Conservation (phyloP, 2,113 vertebrate genomes). For the Phycodurus eques region DNA sequence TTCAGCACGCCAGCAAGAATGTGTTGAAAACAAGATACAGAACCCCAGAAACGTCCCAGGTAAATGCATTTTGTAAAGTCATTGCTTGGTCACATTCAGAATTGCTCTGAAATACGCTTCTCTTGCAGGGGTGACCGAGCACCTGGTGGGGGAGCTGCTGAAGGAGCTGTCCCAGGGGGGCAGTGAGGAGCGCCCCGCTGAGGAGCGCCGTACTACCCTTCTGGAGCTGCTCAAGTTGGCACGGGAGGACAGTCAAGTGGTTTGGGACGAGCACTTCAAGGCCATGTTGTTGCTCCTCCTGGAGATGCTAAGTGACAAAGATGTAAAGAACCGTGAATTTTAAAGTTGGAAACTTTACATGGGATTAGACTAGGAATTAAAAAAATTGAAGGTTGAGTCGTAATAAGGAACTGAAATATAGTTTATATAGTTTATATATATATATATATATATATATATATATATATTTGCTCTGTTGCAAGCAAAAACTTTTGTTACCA, state of each 20-base stretch:
- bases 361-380: no score
- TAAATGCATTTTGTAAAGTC: conserved; percentile 11
- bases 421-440: not conserved
- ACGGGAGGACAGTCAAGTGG: conserved; percentile 81
- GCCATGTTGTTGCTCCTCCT: conserved; percentile 89
- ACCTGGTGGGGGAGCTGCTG: conserved; percentile 86
- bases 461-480: no score
- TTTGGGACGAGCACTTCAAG: conserved; percentile 98
- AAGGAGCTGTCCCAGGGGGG: conserved; percentile 87
- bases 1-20: conserved; percentile 63
- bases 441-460: not conserved
- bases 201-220: conserved; percentile 86
- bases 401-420: no score
- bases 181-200: conserved; percentile 86
- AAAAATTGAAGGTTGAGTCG: no score
- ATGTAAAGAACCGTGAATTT: conserved; percentile 66
- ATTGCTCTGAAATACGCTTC: not conserved
- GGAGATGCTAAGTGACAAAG: conserved; percentile 91
- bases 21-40: conserved; percentile 67
- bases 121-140: conserved; percentile 68
- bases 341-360: not conserved
- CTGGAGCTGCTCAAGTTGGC: conserved; percentile 90
- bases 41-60: conserved; percentile 65
- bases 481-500: no score
- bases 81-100: not conserved